Evolutionary conservation across 2,888 invertebrate species (phyloP), one percentile per base, ranked within the genome.

Genomic region (Anagyrus pseudococci): DNA sequence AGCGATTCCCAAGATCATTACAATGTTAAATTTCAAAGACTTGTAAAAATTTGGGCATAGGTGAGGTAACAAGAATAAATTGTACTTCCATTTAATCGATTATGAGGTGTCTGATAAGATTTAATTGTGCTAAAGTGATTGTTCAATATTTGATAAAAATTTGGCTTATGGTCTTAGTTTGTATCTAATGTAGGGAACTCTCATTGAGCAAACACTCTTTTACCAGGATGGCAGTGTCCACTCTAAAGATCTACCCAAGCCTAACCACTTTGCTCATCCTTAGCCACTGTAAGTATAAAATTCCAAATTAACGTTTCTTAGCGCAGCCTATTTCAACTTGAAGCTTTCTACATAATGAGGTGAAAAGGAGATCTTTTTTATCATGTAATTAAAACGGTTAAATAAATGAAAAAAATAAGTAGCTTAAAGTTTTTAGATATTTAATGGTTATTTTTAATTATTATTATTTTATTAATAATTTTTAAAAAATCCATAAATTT

Each of bases 241-340:
- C 66, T 60, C 69, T 70, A 70, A 76, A 72, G 68, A 57, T 66
- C 23, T 59, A 72, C 44, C 37, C 69, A 52, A 67, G 57, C 50
- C 68, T 76, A 47, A 69, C 70, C 52, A 65, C 73, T 61, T 66
- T 78, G 44, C 54, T 78, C 53, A 54, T 74, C 22, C 69, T 74
- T 46, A 72, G 67, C 26, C 67, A 74, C 61, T 70, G 77, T 77
- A 57, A 73, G 72, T 71, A 64, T 26, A 43, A 2, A 43, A 26
- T 17, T 48, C n/a, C 44, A 49, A 17, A 43, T 20, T n/a, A 48
- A n/a, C 26, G 20, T 44, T 1, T 15, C 1, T 33, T 29, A 29
- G 6, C 4, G 10, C n/a, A 2, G 15, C 41, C 15, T 6, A 2
- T 7, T 23, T 8, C 1, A 1, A 8, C 10, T 29, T 37, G 8